Evolutionary conservation across 2,797 vertebrate species (phyloP).

Genomic region (Channallabes apus): DNA sequence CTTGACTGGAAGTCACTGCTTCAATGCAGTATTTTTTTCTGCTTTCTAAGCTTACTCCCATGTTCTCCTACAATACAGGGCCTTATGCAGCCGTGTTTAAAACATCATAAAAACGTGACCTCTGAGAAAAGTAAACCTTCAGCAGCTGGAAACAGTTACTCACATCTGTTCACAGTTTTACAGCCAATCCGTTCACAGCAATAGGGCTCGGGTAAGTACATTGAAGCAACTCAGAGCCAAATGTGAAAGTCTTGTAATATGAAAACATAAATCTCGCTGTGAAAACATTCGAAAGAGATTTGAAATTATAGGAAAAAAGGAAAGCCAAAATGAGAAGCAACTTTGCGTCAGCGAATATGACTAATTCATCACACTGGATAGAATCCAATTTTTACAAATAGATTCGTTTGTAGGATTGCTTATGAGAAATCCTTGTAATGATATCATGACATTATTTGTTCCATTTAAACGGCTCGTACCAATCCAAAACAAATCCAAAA

Average conservation of each 20-base stretch:
- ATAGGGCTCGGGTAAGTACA: accelerated
- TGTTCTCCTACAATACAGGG: neutral
- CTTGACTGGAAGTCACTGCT: neutral
- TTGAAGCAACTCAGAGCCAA: neutral
- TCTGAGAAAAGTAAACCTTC: neutral
- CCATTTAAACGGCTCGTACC: no score
- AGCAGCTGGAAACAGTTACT: neutral
- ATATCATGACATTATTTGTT: no score
- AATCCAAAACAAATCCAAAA: no score
- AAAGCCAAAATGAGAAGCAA: neutral
- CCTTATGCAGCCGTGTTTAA: neutral
- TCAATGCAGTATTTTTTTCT: neutral
- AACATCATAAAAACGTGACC: neutral
- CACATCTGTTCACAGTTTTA: no score
- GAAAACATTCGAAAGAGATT: neutral
- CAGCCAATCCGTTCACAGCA: neutral
- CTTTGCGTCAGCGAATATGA: neutral
- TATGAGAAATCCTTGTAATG: neutral
- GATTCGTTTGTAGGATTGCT: neutral
- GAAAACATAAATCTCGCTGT: no score
- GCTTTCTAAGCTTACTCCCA: neutral
- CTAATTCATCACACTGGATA: neutral
- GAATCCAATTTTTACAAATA: neutral
- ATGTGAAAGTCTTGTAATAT: no score
- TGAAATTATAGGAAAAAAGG: neutral